Evolutionary conservation across 2,113 vertebrate genomes (phyloP).

Genomic region (Cygnus buccinator): DNA sequence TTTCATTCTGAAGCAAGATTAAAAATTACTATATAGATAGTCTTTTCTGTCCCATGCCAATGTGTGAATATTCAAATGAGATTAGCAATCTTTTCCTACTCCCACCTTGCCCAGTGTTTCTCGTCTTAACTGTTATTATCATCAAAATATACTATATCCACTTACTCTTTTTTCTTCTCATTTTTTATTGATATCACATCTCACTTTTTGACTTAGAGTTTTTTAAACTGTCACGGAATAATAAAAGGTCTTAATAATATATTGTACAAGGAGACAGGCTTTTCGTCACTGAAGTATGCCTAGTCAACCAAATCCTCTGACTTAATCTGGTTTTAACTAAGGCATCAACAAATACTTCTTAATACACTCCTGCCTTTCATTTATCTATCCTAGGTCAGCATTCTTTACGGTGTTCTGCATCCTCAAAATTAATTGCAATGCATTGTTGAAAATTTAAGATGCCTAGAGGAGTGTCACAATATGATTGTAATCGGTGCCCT

Average conservation of each 20-base stretch:
- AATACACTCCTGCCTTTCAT: background rate
- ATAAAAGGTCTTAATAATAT: background rate
- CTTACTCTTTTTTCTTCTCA: background rate
- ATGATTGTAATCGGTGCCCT: background rate
- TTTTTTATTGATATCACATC: background rate
- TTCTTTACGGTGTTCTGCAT: background rate
- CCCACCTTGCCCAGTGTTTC: background rate
- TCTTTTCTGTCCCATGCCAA: background rate
- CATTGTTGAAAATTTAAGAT: background rate
- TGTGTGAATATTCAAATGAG: background rate
- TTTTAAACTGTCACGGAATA: slow-evolving; percentile 12
- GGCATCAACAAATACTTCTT: background rate
- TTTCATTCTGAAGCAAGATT: slow-evolving; percentile 2
- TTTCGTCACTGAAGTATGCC: background rate
- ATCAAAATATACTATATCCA: background rate
- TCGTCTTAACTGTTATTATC: background rate
- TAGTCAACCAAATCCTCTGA: background rate
- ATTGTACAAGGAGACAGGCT: background rate
- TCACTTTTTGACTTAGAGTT: background rate
- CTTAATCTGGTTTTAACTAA: background rate
- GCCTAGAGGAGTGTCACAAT: background rate
- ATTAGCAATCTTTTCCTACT: background rate
- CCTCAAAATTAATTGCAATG: slow-evolving; percentile 7
- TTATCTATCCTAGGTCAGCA: slow-evolving; percentile 10
- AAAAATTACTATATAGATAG: background rate